Conservation (phyloP, 2,888 invertebrate species). For the Ochropleura plecta region DNA sequence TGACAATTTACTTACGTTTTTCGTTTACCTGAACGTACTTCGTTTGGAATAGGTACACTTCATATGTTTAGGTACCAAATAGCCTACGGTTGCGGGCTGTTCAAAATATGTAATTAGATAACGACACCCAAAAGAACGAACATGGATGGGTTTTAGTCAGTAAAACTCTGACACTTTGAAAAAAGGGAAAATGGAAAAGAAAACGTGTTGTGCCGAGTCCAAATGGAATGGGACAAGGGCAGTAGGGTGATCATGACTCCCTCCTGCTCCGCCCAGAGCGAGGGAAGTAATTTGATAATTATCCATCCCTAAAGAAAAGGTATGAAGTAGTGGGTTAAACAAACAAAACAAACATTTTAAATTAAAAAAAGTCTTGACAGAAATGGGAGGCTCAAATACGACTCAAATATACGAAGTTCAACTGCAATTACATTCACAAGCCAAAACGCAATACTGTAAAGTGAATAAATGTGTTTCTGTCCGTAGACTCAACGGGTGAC, state of each 20-base stretch:
- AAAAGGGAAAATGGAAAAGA: too few relatives aligned
- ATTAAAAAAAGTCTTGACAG: neutral
- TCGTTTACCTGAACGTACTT: neutral
- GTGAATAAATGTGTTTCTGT: slow-evolving; percentile 73
- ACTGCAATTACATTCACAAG: slow-evolving; percentile 37
- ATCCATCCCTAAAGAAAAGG: neutral
- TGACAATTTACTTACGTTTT: neutral
- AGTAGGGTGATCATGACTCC: too few relatives aligned
- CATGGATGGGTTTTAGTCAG: too few relatives aligned
- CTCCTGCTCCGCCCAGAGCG: too few relatives aligned
- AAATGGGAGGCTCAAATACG: too few relatives aligned
- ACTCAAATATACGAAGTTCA: neutral
- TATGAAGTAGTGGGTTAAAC: neutral
- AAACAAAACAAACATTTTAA: neutral
- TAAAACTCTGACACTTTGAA: too few relatives aligned
- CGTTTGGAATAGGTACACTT: neutral
- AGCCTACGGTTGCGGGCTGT: too few relatives aligned
- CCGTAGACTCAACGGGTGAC: slow-evolving; percentile 64
- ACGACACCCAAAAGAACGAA: too few relatives aligned
- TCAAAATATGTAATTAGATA: too few relatives aligned
- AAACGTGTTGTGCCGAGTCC: too few relatives aligned
- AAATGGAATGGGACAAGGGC: too few relatives aligned
- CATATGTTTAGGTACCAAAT: neutral
- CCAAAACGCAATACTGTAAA: slow-evolving; percentile 59
- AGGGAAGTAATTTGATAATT: too few relatives aligned